Percentiles rank a stretch among this genome's conserved stretches.
Conservation (phyloP, 2,797 vertebrate species). For the Tarsius wallacei region DNA sequence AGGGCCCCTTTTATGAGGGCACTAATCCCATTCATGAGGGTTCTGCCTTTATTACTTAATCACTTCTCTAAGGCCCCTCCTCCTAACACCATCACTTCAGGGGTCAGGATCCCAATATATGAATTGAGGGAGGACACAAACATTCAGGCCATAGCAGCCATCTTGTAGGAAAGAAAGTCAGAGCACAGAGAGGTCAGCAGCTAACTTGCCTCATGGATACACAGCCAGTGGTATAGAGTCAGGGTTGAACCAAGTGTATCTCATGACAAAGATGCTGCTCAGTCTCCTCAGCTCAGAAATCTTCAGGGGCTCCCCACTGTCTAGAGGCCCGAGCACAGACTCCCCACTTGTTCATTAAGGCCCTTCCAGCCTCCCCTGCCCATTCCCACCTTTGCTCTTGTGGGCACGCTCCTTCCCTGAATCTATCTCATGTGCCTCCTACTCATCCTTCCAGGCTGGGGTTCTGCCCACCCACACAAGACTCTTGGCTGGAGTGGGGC, state of each 20-base stretch:
- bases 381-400: no score
- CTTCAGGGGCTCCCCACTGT: not conserved
- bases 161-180: not conserved
- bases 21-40: no score
- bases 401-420: not conserved
- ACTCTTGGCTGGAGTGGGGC: no score
- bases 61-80: no score
- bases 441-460: not conserved
- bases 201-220: fast-evolving
- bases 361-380: not conserved
- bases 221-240: not conserved
- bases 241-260: fast-evolving
- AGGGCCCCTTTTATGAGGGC: not conserved
- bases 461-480: not conserved
- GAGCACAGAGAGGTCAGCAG: not conserved
- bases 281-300: not conserved
- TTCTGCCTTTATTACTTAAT: not conserved
- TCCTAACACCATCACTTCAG: not conserved
- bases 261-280: not conserved
- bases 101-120: not conserved
- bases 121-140: not conserved
- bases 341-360: not conserved
- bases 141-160: not conserved
- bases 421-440: not conserved
- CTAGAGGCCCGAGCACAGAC: not conserved